These are phyloP conservation scores for Halisarca cf. caerulea DNA, from an alignment of 37 sponge, comb jelly and placozoan genomes.

Conservation along the genomic window DNA sequence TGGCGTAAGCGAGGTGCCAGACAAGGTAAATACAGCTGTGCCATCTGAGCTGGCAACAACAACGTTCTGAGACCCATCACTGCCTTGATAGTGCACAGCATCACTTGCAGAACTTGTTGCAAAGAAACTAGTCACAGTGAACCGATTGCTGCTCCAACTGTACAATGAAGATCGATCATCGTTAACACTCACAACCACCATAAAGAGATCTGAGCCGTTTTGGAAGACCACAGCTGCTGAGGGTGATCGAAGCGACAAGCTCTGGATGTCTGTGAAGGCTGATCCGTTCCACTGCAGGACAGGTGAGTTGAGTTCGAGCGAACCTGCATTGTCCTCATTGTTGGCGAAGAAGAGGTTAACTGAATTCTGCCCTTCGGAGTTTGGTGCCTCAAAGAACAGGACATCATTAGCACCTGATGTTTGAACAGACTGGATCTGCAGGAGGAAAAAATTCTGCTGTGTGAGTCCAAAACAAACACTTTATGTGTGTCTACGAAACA, in stretches of 20 bases:
- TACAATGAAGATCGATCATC: constrained; percentile 50
- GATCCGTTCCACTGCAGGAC: constrained; percentile 56
- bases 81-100: background rate
- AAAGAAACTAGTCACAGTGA: constrained; percentile 24
- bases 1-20: background rate
- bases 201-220: constrained; percentile 5
- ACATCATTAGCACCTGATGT: constrained; percentile 64
- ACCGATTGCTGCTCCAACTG: constrained; percentile 36
- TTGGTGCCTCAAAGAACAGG: constrained; percentile 22
- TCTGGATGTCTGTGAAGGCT: background rate
- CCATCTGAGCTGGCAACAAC: background rate
- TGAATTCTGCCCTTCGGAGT: background rate
- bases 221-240: constrained; percentile 13
- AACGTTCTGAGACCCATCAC: background rate
- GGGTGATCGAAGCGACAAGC: constrained; percentile 17
- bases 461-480: no score
- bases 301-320: constrained; percentile 37
- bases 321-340: constrained; percentile 42
- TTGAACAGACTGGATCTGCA: constrained; percentile 49
- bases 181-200: constrained; percentile 42
- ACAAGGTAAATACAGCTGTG: background rate
- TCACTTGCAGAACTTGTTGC: constrained; percentile 26
- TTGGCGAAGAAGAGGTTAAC: constrained; percentile 51
- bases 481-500: background rate
- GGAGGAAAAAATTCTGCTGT: background rate